Evolutionary conservation across 2,797 vertebrate species (phyloP).

Genomic region (Melanotaenia trifasciata): DNA sequence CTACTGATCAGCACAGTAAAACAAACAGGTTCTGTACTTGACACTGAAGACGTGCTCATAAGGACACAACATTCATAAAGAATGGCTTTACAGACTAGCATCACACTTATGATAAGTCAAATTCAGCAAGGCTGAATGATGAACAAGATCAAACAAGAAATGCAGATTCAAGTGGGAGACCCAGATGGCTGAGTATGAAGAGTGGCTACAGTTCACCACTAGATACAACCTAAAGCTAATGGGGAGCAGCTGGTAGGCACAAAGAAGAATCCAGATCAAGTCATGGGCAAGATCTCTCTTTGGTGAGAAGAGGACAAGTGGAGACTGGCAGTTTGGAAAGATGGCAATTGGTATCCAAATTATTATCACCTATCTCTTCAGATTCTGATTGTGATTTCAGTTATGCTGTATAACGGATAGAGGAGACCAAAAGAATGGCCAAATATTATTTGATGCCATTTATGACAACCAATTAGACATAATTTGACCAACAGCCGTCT

Average conservation of each 20-base stretch:
- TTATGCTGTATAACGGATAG: too few species aligned
- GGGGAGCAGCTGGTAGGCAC: constrained; percentile 18
- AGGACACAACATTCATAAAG: not conserved
- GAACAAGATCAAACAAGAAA: constrained; percentile 20
- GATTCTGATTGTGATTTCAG: constrained; percentile 5
- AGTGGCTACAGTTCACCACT: constrained; percentile 11
- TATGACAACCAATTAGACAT: not conserved
- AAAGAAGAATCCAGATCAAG: constrained; percentile 10
- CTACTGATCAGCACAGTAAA: not conserved
- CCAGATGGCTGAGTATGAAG: constrained; percentile 15
- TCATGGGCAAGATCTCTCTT: not conserved
- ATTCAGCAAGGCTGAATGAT: not conserved
- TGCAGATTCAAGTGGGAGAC: constrained; percentile 7
- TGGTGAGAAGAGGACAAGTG: too few species aligned
- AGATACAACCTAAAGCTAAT: constrained; percentile 12
- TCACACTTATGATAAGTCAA: not conserved
- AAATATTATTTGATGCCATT: not conserved
- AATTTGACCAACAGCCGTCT: not conserved
- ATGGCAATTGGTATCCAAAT: too few species aligned
- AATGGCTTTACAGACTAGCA: not conserved
- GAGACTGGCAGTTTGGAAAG: too few species aligned
- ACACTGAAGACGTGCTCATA: not conserved
- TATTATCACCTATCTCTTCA: not conserved
- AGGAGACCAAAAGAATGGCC: too few species aligned
- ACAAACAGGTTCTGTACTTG: not conserved